Conservation (phyloP, 2,797 vertebrate species). For the Lepus townsendii region DNA sequence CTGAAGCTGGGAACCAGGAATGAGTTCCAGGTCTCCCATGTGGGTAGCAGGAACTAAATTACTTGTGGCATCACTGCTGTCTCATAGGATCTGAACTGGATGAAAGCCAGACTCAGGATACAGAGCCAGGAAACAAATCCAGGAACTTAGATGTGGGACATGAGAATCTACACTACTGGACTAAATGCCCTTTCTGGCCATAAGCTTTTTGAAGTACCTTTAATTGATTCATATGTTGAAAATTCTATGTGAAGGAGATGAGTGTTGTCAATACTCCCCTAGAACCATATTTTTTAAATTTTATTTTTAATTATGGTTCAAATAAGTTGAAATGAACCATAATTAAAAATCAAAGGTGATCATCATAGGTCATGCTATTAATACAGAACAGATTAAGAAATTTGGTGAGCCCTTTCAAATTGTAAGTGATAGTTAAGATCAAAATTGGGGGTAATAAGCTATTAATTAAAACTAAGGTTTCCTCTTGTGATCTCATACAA, state of each 20-base stretch:
- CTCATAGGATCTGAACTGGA: no score
- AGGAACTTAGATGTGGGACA: no score
- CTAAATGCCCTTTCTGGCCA: no score
- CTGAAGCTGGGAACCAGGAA: no score
- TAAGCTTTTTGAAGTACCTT: no score
- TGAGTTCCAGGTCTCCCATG: no score
- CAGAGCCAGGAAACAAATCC: no score
- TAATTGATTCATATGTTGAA: not conserved
- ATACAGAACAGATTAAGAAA: conserved; percentile 15
- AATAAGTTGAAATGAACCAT: conserved; percentile 20
- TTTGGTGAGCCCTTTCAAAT: not conserved
- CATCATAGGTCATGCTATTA: conserved; percentile 21
- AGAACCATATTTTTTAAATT: not conserved
- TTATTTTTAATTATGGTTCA: not conserved
- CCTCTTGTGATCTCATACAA: not conserved
- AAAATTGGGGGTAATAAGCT: not conserved
- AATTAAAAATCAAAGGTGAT: not conserved
- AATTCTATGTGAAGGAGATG: not conserved
- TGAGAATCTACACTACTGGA: no score
- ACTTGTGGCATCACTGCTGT: no score
- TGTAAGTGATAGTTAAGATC: conserved; percentile 26
- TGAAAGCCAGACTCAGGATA: no score
- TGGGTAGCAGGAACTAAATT: no score
- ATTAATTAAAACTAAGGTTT: conserved; percentile 18
- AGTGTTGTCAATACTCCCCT: not conserved